These are phyloP conservation scores for Notolabrus celidotus DNA, from an alignment of 2,797 vertebrate species.

Conservation along the genomic window DNA sequence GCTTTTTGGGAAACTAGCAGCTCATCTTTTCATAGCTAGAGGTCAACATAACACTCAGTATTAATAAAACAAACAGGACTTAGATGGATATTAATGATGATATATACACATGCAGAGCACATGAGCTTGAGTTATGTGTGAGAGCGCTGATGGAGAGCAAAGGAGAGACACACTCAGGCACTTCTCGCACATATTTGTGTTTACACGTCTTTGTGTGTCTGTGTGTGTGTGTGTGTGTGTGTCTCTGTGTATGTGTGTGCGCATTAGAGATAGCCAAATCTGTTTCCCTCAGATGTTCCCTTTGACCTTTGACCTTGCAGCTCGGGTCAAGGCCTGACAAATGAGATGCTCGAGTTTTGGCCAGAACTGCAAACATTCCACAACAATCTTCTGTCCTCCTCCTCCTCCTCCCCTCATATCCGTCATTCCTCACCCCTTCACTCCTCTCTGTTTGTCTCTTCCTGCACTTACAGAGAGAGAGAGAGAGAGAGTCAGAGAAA, in stretches of 20 bases:
- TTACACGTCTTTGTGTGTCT: slow-evolving; percentile 38
- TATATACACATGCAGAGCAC: slow-evolving; percentile 53
- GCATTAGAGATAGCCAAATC: slow-evolving; percentile 51
- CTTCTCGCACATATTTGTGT: slow-evolving; percentile 63
- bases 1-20: slow-evolving; percentile 55
- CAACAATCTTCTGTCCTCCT: slow-evolving; percentile 75
- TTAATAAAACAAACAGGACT: slow-evolving; percentile 63
- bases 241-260: slow-evolving; percentile 29
- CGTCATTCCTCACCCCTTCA: slow-evolving; percentile 59
- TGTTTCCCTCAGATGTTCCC: slow-evolving; percentile 73
- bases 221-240: slow-evolving; percentile 24
- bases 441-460: slow-evolving; percentile 55
- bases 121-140: slow-evolving; percentile 53
- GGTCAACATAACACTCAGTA: slow-evolving; percentile 60
- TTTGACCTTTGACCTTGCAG: slow-evolving; percentile 72
- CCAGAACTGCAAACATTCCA: slow-evolving; percentile 81
- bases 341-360: slow-evolving; percentile 76
- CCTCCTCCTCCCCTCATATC: slow-evolving; percentile 57
- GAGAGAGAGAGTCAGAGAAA: slow-evolving; percentile 48
- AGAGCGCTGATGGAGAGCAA: slow-evolving; percentile 33
- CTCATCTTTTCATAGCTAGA: slow-evolving; percentile 50
- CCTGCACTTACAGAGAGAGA: slow-evolving; percentile 26
- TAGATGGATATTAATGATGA: slow-evolving; percentile 63
- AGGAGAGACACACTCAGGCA: slow-evolving; percentile 42
- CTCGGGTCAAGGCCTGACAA: slow-evolving; percentile 80